These are phyloP conservation scores for Egretta garzetta DNA, from an alignment of 2,113 vertebrate species.

Conservation along the genomic window DNA sequence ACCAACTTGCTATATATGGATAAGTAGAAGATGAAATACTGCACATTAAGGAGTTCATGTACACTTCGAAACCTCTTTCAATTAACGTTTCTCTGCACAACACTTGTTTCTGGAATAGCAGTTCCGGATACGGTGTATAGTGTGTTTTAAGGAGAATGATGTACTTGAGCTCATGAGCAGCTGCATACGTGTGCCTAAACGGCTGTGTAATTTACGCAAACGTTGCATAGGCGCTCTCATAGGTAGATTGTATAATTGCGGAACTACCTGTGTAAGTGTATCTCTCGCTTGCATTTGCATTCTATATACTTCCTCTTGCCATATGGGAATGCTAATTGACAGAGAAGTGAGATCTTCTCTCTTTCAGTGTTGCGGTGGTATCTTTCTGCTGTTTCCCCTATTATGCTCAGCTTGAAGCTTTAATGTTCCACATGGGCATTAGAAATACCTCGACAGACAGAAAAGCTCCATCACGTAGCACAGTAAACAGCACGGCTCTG, in stretches of 20 bases:
- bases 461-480: background rate
- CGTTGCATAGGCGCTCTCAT: background rate
- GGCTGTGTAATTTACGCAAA: background rate
- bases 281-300: background rate
- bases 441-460: background rate
- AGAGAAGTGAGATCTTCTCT: background rate
- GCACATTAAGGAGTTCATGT: background rate
- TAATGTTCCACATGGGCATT: background rate
- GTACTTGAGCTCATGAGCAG: background rate
- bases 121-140: background rate
- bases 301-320: background rate
- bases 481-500: background rate
- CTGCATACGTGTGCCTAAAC: background rate
- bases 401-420: background rate
- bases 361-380: background rate
- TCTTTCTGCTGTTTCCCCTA: background rate
- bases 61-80: background rate
- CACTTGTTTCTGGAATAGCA: background rate
- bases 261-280: background rate
- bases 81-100: background rate
- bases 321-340: background rate
- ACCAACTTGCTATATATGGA: background rate
- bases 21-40: conserved; percentile 12
- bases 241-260: background rate
- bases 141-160: background rate